Evolutionary conservation across 1,140 invertebrate genomes (phyloP), one percentile per base, ranked within the genome.

Genomic region (Drosophila setifemur): DNA sequence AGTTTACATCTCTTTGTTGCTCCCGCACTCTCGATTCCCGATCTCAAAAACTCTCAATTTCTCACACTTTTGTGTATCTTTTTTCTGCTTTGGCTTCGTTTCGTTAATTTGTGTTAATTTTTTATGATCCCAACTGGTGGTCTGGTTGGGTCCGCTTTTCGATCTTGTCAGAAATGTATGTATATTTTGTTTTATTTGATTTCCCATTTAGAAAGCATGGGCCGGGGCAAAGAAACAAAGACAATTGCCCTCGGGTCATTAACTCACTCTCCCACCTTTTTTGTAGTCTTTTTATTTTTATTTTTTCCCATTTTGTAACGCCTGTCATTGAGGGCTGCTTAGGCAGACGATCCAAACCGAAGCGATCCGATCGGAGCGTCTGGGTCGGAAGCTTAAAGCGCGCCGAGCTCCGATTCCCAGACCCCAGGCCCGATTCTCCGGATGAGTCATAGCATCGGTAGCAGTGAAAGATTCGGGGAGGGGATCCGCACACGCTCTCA

Each of bases 91-190:
- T 42, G 49, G 57, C 48, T 64, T 39, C 61, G 42, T 50, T 55
- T 78, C 70, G 50, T 85, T 85, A 85, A 85, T 85, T 85, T 79
- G 74, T 85, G 75, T 79, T 79, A 85, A 79, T 85, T 75, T 86
- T 75, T 85, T 74, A 85, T 63, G 79, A 85, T 50, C 77, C 69
- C 77, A 52, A 61, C 57, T 66, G 72, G 57, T 83, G 71, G 76
- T 66, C 40, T 19, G 26, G 25, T 49, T 33, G 21, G 23, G 39
- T 11, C 19, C n/a, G 49, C 31, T n/a, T 16, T 35, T 48, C 50
- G 21, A 57, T 57, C 68, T 55, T 49, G 64, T 60, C 58, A 44
- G 54, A 31, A 58, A 28, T 45, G 66, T 43, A 55, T 54, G 39
- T 66, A 66, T 72, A 66, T 66, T 77, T 33, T 44, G 47, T 55